phyloP scores from a whole-genome alignment of 2,113 vertebrate species.

The Syngnathus scovelli region DNA sequence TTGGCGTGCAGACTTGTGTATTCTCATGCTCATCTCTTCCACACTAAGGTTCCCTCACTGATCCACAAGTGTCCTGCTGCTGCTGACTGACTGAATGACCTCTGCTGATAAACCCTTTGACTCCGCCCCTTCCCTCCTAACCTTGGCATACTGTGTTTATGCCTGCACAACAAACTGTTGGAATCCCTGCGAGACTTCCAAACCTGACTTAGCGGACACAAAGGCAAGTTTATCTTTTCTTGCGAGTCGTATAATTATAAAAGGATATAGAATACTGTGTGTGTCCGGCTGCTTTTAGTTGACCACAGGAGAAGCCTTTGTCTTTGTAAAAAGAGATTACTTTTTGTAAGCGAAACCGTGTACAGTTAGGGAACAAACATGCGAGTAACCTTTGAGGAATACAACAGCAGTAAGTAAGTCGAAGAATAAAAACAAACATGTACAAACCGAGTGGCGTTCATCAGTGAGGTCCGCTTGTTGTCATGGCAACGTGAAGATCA shows the following conservation, averaged over 20 bases:
- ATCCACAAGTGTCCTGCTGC: constrained; percentile 63
- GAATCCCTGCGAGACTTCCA: constrained; percentile 53
- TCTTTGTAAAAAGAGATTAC: constrained; percentile 72
- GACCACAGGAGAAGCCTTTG: constrained; percentile 51
- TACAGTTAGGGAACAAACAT: constrained; percentile 69
- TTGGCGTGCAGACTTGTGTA: too few relatives aligned
- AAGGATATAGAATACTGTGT: constrained; percentile 56
- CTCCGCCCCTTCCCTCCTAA: constrained; percentile 14
- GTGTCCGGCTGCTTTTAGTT: constrained; percentile 64
- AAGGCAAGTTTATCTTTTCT: constrained; percentile 45
- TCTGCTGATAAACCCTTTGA: constrained; percentile 52
- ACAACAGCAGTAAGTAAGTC: constrained; percentile 63
- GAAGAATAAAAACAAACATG: constrained; percentile 52
- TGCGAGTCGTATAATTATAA: constrained; percentile 43
- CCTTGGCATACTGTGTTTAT: constrained; percentile 50
- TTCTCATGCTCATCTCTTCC: constrained; percentile 28
- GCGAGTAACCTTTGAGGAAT: constrained; percentile 62
- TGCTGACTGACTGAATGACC: constrained; percentile 51
- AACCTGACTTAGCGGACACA: constrained; percentile 53
- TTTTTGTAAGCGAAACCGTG: constrained; percentile 78
- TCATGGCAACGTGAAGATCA: constrained; percentile 40
- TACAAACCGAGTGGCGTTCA: constrained; percentile 44
- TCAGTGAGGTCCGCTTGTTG: constrained; percentile 45
- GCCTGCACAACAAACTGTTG: constrained; percentile 60
- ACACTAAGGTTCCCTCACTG: constrained; percentile 37